phyloP scores from a whole-genome alignment of 1,140 invertebrate genomes.

The Drosophila jambulina region DNA sequence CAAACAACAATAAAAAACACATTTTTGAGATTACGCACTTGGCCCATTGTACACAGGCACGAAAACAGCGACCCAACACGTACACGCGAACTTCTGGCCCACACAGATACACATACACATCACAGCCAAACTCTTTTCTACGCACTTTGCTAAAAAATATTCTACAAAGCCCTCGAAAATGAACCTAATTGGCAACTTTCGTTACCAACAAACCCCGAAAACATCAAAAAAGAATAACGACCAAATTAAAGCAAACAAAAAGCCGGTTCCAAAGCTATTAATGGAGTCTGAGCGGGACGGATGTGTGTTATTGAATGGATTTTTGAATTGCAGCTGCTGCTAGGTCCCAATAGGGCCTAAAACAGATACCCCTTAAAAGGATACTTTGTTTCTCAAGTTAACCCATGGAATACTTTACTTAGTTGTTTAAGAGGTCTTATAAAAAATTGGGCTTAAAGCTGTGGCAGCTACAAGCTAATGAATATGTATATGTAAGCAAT shows the following conservation, averaged over 20 bases:
- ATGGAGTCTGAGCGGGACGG: constrained; percentile 6
- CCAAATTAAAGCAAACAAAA: constrained; percentile 75
- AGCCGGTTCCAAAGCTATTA: constrained; percentile 66
- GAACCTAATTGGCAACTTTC: constrained; percentile 71
- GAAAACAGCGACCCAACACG: constrained; percentile 8
- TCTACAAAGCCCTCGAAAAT: constrained; percentile 44
- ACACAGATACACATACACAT: constrained; percentile 15
- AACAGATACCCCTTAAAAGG: constrained; percentile 4
- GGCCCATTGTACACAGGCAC: constrained; percentile 25
- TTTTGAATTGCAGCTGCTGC: constrained; percentile 20
- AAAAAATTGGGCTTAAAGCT: background rate
- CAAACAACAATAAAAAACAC: constrained; percentile 56
- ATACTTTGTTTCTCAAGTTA: background rate
- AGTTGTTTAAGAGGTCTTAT: background rate
- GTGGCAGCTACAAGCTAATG: background rate
- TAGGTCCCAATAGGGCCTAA: background rate
- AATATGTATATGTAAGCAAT: background rate
- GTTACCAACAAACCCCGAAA: constrained; percentile 57
- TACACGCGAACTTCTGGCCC: constrained; percentile 3
- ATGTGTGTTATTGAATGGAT: constrained; percentile 20
- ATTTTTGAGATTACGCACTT: constrained; percentile 71
- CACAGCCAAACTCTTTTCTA: constrained; percentile 54
- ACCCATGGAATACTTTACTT: background rate
- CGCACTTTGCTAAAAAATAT: constrained; percentile 64
- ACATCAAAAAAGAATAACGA: constrained; percentile 42